Base-by-base conservation (phyloP, 1,140 invertebrate genomes). In the Artemia franciscana region DNA sequence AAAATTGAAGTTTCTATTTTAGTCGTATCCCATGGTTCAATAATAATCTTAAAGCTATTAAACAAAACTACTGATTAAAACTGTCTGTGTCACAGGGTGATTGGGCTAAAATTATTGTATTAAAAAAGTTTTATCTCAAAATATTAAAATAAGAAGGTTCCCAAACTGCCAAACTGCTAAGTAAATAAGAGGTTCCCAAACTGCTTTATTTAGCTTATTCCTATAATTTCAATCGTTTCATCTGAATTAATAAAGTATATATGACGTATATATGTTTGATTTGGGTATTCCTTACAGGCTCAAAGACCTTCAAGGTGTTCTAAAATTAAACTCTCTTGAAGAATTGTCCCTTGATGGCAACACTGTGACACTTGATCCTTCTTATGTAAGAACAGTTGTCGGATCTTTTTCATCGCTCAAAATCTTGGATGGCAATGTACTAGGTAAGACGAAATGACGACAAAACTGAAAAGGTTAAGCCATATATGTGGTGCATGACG, bases 271-370 rank as follows among this genome's bases (percentile, higher is more conserved):
- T 61, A 30, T 23, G 18, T 39, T 15, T 5, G 3, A 39, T 61
- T 0, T 59, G 3, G 0, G n/a, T 59, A 4, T 59, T 59, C 24
- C 4, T 5, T 23, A 15, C 28, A 64, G 63, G 24, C 25, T 64
- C 21, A 28, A 64, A 15, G 60, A 64, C 23, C 21, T 64, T 4
- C 25, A 57, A 15, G n/a, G 27, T 4, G 24, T 64, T 24, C 7
- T 18, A 9, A 26, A 63, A 9, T 26, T 64, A 25, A 24, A 26
- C 9, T 26, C 25, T 12, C 18, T 64, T n/a, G 28, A 62, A 12
- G 63, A 64, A 59, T 23, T 64, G n/a, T 61, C 63, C 12, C 39
- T 64, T 39, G 63, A 64, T 56, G 63, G 63, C n/a, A 64, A 64
- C 27, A 51, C 63, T 7, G 24, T 64, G 18, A 62, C 63, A 9